Evolutionary conservation across 1,140 invertebrate genomes (phyloP), one percentile per base, ranked within the genome.

Genomic region (Sycophaga agraensis): DNA sequence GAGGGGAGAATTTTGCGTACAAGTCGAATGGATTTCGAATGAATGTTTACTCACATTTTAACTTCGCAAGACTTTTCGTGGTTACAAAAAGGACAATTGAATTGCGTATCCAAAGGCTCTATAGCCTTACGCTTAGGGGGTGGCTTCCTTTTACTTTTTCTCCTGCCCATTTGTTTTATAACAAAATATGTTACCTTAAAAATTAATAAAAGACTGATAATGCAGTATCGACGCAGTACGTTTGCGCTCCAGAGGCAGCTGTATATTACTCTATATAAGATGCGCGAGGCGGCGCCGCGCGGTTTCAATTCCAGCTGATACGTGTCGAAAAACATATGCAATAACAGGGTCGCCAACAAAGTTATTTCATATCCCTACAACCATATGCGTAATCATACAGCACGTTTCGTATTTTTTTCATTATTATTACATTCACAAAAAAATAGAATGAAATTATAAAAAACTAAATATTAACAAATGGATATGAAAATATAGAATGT

Each of bases 71-170:
- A 97, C 71, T 95, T 96, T 80, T 99, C 97, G 75, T 99, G 97
- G 82, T 99, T 99, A 79, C 98, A 99, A 84, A 99, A 99, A 6
- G 97, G 98, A 74, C 98, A 99, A 77, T 99, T 99, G 76, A 99
- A 99, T 72, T 96, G 90, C 48, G 90, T 91, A 73, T 99, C 97
- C 26, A 99, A 79, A 2, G 97, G 93, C 74, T 96, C 88, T 68
- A 98, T 95, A 6, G 91, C 89, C 82, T 98, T 98, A 66, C 90
- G 84, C 78, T 97, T 99, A 26, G 94, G 88, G 9, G 96, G 95
- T 12, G 97, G 94, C 82, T 98, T 98, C 72, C 94, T 88, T 82
- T 98, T 97, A 68, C 96, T 98, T 82, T 98, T 99, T 46, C 95
- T 86, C 65, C 96, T 88, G 68, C 96, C 97, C 97, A 99, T 97